Conservation (phyloP, 2,797 vertebrate genomes). For the Adelosebastes latens region DNA sequence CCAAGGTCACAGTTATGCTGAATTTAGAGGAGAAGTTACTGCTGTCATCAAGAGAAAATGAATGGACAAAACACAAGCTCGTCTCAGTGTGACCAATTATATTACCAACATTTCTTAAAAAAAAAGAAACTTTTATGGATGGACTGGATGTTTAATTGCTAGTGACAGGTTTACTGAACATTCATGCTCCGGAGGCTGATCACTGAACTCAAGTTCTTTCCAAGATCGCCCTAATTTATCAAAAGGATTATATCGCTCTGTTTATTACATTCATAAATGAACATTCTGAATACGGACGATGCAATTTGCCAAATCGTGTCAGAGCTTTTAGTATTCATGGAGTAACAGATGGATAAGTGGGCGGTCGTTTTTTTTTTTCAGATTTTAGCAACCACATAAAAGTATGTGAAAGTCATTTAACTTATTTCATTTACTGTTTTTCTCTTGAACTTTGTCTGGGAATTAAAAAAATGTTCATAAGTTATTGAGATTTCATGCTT, state of each 20-base stretch:
- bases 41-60: too few relatives aligned
- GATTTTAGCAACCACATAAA: background rate
- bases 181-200: background rate
- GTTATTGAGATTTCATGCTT: background rate
- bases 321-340: background rate
- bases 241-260: background rate
- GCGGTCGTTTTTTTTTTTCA: background rate
- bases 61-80: background rate
- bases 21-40: too few relatives aligned
- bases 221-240: background rate
- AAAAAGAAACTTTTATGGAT: background rate
- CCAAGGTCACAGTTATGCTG: too few relatives aligned
- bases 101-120: background rate
- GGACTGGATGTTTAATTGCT: background rate
- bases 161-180: background rate
- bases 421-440: background rate
- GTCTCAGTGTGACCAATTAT: background rate
- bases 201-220: background rate
- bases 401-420: background rate
- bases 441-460: background rate
- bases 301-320: background rate
- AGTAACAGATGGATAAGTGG: conserved; percentile 35
- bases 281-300: background rate
- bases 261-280: background rate
- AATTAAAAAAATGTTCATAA: background rate